Evolutionary conservation across 2,797 vertebrate species (phyloP), one percentile per base, ranked within the genome.

Genomic region (Nyctalus aviator): DNA sequence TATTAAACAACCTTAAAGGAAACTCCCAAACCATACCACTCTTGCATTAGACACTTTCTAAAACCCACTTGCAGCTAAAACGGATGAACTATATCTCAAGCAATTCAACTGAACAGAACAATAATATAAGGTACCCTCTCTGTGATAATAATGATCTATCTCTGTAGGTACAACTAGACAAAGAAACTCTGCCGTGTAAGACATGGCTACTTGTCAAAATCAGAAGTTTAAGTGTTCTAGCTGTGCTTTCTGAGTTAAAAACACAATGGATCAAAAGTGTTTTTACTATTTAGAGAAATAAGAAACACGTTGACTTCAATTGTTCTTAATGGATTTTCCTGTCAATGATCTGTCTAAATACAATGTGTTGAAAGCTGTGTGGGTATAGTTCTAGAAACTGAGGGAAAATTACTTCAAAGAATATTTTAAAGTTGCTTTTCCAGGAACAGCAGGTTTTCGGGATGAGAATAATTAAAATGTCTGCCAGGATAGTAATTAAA

Each of bases 301-400:
- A 90, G 83, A 84, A 96, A 92, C n/a, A 83, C 15, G 95, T 69
- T 78, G 71, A 84, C 23, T 76, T 90, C 64, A 79, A 91, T 94
- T 94, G 18, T 59, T 91, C 53, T 88, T 94, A 94, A 92, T 86
- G 82, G 66, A 62, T 92, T 95, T 97, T 95, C 59, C 95, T 94
- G 84, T 96, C 91, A 93, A 85, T 48, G 71, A 23, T 55, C 91
- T 96, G n/a, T 90, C 91, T 95, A 83, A 96, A 94, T 64, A 84
- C 25, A 85, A 41, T 50, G 76, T 37, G 48, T 62, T 96, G 83
- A 93, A 78, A 83, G 46, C 75, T 53, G 14, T 48, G 10, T 68
- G 88, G 68, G 46, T 55, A 85, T 17, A 82, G 57, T 46, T 94
- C 46, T 91, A 84, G 55, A 78, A 91, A 85, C 8, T 41, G 7